Evolutionary conservation across 1,140 invertebrate genomes (phyloP).

Genomic region (Phymorhynchus buccinoides): DNA sequence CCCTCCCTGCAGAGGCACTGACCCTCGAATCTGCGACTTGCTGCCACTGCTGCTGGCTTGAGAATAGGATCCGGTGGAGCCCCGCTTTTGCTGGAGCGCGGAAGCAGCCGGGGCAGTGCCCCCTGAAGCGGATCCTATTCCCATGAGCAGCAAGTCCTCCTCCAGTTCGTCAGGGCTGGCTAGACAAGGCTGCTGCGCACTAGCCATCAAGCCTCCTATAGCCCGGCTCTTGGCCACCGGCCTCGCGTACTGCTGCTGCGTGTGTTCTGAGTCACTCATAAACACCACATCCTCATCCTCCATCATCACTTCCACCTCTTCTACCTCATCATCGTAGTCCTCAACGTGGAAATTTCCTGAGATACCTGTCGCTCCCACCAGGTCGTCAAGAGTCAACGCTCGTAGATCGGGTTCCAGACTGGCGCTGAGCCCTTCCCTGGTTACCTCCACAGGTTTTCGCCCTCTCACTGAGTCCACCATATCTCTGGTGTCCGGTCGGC

Average conservation of each 20-base stretch:
- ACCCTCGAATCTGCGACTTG: slow-evolving; percentile 24
- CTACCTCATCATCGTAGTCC: slow-evolving; percentile 20
- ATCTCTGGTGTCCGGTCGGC: neutral
- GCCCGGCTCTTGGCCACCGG: neutral
- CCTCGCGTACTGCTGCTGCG: neutral
- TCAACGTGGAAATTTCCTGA: slow-evolving; percentile 34
- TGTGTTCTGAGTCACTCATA: neutral
- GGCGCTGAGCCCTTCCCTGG: neutral
- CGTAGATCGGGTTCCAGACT: slow-evolving; percentile 14
- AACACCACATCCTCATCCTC: slow-evolving; percentile 5
- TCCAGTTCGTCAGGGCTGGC: slow-evolving; percentile 25
- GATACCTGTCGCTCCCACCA: slow-evolving; percentile 26
- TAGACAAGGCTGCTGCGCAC: neutral
- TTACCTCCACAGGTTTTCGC: neutral
- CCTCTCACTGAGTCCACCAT: slow-evolving; percentile 17
- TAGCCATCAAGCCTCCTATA: neutral
- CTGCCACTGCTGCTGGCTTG: slow-evolving; percentile 38
- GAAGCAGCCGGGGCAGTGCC: neutral
- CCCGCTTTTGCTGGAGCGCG: neutral
- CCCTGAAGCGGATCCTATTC: neutral
- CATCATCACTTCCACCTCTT: slow-evolving; percentile 18
- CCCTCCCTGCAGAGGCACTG: slow-evolving; percentile 30
- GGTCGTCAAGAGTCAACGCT: slow-evolving; percentile 11
- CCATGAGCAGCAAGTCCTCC: slow-evolving; percentile 28
- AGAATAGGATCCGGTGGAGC: slow-evolving; percentile 32